Evolutionary conservation across 2,888 invertebrate genomes (phyloP), one percentile per base, ranked within the genome.

Genomic region (Lithodes maja): DNA sequence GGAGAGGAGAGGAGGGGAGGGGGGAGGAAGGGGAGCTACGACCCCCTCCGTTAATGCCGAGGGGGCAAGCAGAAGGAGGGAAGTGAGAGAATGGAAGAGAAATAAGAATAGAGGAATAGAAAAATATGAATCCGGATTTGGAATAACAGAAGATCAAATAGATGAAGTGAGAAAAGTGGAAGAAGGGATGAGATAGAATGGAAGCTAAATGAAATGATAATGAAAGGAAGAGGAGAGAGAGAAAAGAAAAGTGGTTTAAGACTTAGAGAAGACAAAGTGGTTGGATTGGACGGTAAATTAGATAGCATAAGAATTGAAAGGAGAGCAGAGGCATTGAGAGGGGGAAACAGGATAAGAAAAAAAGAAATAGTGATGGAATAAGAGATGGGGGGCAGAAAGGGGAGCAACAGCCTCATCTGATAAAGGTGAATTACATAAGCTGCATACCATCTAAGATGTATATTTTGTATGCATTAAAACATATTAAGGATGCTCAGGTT

Each of bases 41-140:
- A 7, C 71, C 71, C 3, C 71, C 71, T 3, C 71, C 71, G 3
- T n/a, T 71, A 71, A 71, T 71, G 71, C 71, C 71, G n/a, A 71
- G 71, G n/a, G 71, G 71, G 3, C 71, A 71, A n/a, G 71, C 71
- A 15, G 71, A 71, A 71, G 71, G 71, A 7, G n/a, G 71, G 3
- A 71, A 71, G 17, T 71, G 81, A 81, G 83, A 15, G 33, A 61
- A 55, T 54, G 55, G 52, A 55, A 80, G 50, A 77, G 33, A 12
- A 77, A 50, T 15, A 77, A 77, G 50, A 33, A 33, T 33, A 33
- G 33, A 74, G 74, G 15, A 50, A 49, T n/a, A 50, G 61, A 33
- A 33, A 33, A 33, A 33, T 33, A 33, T 33, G 33, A 33, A 33
- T 33, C 33, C 33, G 33, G 33, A 33, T 33, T 33, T 33, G 33